Conservation (phyloP, 2,888 invertebrate genomes). For the Ptychoptera contaminata region DNA sequence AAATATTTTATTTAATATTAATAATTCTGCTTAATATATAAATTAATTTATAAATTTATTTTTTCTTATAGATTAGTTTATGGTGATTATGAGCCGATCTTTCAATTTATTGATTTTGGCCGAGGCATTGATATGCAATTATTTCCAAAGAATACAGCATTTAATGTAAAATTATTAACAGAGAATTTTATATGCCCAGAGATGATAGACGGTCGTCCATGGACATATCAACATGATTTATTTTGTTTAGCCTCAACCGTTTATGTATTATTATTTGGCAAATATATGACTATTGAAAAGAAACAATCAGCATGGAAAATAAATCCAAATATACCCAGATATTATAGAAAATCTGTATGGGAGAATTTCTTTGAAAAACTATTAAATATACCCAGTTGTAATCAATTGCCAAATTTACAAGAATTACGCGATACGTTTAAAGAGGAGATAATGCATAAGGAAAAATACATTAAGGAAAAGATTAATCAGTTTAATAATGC, state of each 20-base stretch:
- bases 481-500: constrained; percentile 23
- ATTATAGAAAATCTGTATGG: constrained; percentile 58
- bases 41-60: constrained; percentile 26
- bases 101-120: constrained; percentile 88
- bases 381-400: constrained; percentile 67
- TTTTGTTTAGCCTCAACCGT: constrained; percentile 80
- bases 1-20: constrained; percentile 13
- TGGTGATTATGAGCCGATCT: constrained; percentile 34
- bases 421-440: constrained; percentile 21
- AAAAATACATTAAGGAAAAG: constrained; percentile 22
- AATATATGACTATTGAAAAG: constrained; percentile 70
- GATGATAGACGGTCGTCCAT: constrained; percentile 78
- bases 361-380: constrained; percentile 62
- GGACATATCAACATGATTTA: constrained; percentile 90
- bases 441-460: constrained; percentile 23
- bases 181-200: constrained; percentile 73
- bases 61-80: constrained; percentile 38
- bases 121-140: constrained; percentile 84
- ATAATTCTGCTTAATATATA: constrained; percentile 13
- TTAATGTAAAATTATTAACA: constrained; percentile 41
- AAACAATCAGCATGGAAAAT: constrained; percentile 26
- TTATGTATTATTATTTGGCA: constrained; percentile 73
- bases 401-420: constrained; percentile 53
- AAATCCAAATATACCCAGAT: constrained; percentile 31
- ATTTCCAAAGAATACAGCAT: constrained; percentile 61